Base-by-base conservation (phyloP, 2,888 invertebrate genomes). In the Leucophora obtusa region DNA sequence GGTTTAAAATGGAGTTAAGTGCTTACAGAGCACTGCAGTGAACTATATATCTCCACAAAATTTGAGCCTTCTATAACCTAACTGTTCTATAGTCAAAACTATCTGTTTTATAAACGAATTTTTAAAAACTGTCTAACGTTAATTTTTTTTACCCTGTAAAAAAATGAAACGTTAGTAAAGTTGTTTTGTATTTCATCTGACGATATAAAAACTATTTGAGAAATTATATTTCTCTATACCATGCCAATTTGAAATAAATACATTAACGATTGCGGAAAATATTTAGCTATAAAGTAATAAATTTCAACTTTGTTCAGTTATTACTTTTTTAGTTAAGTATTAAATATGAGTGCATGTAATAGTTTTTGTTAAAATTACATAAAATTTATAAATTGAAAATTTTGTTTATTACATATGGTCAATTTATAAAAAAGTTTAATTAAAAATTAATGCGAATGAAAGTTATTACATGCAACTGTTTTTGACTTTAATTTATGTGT, bases 201-300 rank as follows among this genome's bases (percentile, higher is more conserved):
- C 21, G 21, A 21, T 21, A 21, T 21, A 21, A 2, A 21, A 28
- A 28, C 3, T 28, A 28, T n/a, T 47, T 47, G 11, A 24, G 24
- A 60, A 60, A 60, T 51, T 33, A 6, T 28, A 35, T 58, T 65
- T 47, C 5, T 43, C 35, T 60, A 62, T 62, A 50, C 56, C 70
- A 58, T 21, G 43, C 10, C 38, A 11, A 4, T 38, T 38, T 38
- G 11, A 47, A 47, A 47, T 47, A 47, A 14, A 47, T 47, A 5
- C 77, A 77, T 66, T 47, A 66, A 58, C 43, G 63, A 76, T 72
- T 80, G 80, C 80, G 80, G 80, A 80, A 80, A 80, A 72, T 54
- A 35, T 63, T 51, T 50, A 56, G 54, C 35, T 38, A 68, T 69
- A 59, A 73, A 63, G 53, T 10, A 68, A 51, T 51, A 70, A 59